Conservation (phyloP, 2,888 invertebrate genomes). For the Andricus curvator region DNA sequence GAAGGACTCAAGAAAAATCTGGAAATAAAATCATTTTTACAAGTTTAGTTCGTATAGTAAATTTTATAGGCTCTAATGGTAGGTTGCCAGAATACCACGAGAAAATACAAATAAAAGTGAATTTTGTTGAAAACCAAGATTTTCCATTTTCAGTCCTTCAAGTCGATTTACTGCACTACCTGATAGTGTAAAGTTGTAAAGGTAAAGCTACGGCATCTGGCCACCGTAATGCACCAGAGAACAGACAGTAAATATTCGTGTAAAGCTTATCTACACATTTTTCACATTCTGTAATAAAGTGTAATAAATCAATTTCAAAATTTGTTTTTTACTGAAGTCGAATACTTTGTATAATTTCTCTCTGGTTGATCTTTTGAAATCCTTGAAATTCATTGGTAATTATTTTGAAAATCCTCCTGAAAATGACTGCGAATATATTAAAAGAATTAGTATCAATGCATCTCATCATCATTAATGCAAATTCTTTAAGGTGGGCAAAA, state of each 20-base stretch:
- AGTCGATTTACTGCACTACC: constrained; percentile 13
- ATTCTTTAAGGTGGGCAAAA: too few relatives aligned
- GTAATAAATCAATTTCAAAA: background rate
- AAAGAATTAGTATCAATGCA: background rate
- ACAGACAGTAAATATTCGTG: background rate
- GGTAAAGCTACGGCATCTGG: too few relatives aligned
- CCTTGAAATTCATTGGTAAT: too few relatives aligned
- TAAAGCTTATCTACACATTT: background rate
- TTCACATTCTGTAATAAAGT: background rate
- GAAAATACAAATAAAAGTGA: background rate
- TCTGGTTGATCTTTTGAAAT: too few relatives aligned
- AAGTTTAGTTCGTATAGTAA: background rate
- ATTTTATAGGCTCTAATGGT: background rate
- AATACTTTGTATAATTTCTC: too few relatives aligned
- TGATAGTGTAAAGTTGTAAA: background rate
- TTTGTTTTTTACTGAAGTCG: background rate
- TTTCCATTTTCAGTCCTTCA: background rate
- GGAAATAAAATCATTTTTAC: constrained; percentile 17
- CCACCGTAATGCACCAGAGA: background rate
- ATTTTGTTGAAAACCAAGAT: background rate
- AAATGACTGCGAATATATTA: background rate
- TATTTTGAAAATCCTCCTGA: too few relatives aligned
- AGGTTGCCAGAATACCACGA: too few relatives aligned
- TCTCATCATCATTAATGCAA: too few relatives aligned
- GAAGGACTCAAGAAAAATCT: background rate